These are phyloP conservation scores for Antennarius striatus DNA, from an alignment of 2,113 vertebrate species.

Conservation along the genomic window DNA sequence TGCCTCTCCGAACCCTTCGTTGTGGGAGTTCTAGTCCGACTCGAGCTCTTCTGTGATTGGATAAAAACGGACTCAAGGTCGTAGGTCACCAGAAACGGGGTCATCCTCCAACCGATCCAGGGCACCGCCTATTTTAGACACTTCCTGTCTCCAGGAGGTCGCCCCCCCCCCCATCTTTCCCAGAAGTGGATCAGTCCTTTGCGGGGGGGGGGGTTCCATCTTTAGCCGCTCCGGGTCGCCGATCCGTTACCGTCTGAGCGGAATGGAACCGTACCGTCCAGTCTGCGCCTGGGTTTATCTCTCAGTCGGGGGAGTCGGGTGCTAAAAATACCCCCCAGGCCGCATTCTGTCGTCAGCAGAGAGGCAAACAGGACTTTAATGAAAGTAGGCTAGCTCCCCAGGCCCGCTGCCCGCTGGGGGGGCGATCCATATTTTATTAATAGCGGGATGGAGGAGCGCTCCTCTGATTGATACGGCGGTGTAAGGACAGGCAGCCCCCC, in stretches of 20 bases:
- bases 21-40: no score
- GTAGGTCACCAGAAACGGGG: slow-evolving; percentile 27
- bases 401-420: slow-evolving; percentile 76
- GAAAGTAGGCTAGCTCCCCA: slow-evolving; percentile 82
- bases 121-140: slow-evolving; percentile 56
- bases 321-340: slow-evolving; percentile 75
- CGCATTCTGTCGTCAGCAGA: slow-evolving; percentile 74
- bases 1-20: no score
- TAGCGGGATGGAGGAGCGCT: slow-evolving; percentile 62
- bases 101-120: slow-evolving; percentile 42
- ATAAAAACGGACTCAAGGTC: no score
- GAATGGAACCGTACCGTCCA: slow-evolving; percentile 1
- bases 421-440: slow-evolving; percentile 85
- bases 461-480: slow-evolving; percentile 75
- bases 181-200: slow-evolving; percentile 46
- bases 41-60: no score
- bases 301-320: slow-evolving; percentile 27
- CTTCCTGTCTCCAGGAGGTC: slow-evolving; percentile 38
- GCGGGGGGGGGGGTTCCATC: slow-evolving; percentile 1
- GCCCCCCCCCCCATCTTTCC: slow-evolving; percentile 21
- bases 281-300: slow-evolving; percentile 32
- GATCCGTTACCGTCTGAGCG: slow-evolving; percentile 4
- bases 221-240: no score
- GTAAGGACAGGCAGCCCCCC: slow-evolving; percentile 38
- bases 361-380: slow-evolving; percentile 74